These are phyloP conservation scores for Norana najaformis DNA, from an alignment of 2,888 invertebrate genomes.

Conservation along the genomic window DNA sequence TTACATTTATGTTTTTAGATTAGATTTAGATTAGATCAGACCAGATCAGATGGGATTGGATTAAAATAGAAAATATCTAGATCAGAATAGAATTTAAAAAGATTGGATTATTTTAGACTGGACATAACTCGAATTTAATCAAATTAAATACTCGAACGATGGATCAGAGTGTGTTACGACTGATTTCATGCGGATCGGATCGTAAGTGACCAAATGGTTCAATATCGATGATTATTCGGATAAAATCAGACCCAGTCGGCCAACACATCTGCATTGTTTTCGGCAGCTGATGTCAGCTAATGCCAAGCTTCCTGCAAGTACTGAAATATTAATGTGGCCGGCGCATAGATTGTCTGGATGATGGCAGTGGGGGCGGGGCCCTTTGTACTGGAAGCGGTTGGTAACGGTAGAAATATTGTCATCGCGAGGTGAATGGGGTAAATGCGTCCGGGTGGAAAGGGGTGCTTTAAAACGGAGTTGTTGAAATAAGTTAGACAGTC, in stretches of 20 bases:
- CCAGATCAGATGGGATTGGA: no score
- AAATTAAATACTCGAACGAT: background rate
- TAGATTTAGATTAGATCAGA: no score
- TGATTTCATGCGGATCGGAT: background rate
- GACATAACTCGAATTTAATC: background rate
- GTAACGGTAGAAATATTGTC: background rate
- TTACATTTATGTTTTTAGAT: no score
- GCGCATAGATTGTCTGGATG: background rate
- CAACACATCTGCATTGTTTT: background rate
- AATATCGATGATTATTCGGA: background rate
- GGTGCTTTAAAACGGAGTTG: background rate
- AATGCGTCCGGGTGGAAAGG: background rate
- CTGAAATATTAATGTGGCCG: background rate
- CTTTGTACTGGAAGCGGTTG: background rate
- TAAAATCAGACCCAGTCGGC: background rate
- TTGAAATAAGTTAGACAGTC: background rate
- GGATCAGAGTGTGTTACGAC: background rate
- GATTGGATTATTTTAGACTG: background rate
- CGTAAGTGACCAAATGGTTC: background rate
- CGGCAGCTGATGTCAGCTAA: background rate
- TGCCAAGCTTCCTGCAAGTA: no score
- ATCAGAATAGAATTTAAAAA: no score
- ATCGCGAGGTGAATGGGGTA: background rate
- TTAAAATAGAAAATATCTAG: no score
- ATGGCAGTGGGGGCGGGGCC: background rate